Base-by-base conservation (phyloP, 2,888 invertebrate species). In the Chrysopilus asiliformis region DNA sequence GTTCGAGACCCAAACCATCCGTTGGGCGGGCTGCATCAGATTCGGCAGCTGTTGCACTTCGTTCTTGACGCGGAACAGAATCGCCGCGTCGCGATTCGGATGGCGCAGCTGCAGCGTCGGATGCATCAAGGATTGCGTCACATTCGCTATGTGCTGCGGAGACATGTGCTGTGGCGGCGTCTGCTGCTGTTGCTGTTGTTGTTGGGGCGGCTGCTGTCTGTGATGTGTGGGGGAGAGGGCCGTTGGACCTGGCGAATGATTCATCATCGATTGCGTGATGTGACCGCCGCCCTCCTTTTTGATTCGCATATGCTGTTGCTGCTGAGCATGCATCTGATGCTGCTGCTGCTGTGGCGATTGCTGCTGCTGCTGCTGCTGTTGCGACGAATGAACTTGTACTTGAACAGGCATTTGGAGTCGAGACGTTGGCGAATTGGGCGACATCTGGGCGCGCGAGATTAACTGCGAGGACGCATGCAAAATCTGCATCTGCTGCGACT, bases 1-100 rank as follows among this genome's bases (percentile, higher is more conserved):
- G 36, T 71, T 64, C 18, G 71, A 67, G 18, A 72, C 70, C 72
- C 74, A 74, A 4, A 64, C 60, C 60, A 63, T 64, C 9, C 60
- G 58, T 42, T 58, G 62, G 13, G 55, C 59, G 5, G 55, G 49
- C 27, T 45, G 45, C 43, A 47, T 43, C 17, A 44, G 34, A 32
- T 41, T 43, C 15, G 36, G 38, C 29, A 38, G 16, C 24, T 27
- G 38, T 19, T 14, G 40, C 15, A 54, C 58, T 43, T 64, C 64
- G 45, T 58, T 60, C 49, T 64, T 64, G 9, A 64, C 62, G 9
- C 63, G 58, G 47, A 64, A 62, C 35, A 64, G 43, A 16, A 64
- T 55, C 17, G 59, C 58, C 2, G 62, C 60, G 38, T 64, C 64
- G n/a, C 65, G 58, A 37, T 53, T 57, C 12, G 67, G 68, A 50